These are phyloP conservation scores for Drosophila rellima DNA, from an alignment of 2,888 invertebrate species.

Conservation along the genomic window DNA sequence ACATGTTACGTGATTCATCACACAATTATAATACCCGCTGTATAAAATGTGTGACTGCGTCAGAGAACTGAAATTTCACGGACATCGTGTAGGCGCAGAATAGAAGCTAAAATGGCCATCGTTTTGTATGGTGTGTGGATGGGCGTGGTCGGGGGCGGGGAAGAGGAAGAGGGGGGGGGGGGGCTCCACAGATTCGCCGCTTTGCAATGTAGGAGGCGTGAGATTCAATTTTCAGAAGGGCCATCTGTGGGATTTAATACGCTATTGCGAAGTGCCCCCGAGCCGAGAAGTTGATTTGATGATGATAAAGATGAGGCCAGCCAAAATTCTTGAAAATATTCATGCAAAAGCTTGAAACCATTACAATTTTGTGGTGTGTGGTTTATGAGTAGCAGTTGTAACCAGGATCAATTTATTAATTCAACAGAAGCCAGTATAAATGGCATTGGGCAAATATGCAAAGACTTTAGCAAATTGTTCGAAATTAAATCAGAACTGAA, in stretches of 20 bases:
- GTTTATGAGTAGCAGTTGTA: slow-evolving; percentile 20
- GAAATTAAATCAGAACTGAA: slow-evolving; percentile 3
- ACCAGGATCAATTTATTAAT: slow-evolving; percentile 39
- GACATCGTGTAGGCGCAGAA: slow-evolving; percentile 3
- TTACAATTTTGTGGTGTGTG: slow-evolving; percentile 13
- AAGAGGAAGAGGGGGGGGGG: neutral
- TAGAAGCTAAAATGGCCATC: slow-evolving; percentile 17
- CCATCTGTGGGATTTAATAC: slow-evolving; percentile 62
- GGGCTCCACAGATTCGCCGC: neutral
- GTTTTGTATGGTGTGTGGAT: slow-evolving; percentile 17
- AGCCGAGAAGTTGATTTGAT: slow-evolving; percentile 66
- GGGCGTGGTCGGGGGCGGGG: slow-evolving; percentile 26
- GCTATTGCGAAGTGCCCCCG: slow-evolving; percentile 49
- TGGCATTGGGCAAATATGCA: slow-evolving; percentile 8
- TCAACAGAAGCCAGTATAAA: slow-evolving; percentile 11
- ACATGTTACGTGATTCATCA: neutral
- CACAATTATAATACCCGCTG: slow-evolving; percentile 8
- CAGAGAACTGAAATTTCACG: slow-evolving; percentile 32
- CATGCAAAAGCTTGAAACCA: neutral
- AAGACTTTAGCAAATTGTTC: neutral
- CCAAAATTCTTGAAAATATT: slow-evolving; percentile 16
- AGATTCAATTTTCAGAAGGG: slow-evolving; percentile 25
- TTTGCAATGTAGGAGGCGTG: slow-evolving; percentile 32
- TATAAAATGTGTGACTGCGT: neutral
- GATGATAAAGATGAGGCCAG: slow-evolving; percentile 33